A percentile compares a stretch with the other conserved stretches of the same genome.
Conservation (phyloP, 2,797 vertebrate genomes). For the Octomys mimax region DNA sequence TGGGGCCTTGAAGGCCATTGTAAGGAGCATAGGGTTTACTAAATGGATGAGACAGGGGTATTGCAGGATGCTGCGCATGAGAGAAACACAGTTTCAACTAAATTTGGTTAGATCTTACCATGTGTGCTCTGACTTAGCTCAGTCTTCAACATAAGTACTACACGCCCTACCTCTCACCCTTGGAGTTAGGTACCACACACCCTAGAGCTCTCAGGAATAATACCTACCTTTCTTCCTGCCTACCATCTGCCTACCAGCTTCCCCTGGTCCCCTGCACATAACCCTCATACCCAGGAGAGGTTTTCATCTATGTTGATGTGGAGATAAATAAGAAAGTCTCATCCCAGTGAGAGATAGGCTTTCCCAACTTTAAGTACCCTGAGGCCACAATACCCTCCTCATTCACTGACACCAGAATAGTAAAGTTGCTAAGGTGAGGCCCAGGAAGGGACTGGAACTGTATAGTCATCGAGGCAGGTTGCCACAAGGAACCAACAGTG, state of each 20-base stretch:
- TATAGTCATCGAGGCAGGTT: neutral
- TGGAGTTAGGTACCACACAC: neutral
- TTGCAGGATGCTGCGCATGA: neutral
- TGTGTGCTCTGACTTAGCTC: neutral
- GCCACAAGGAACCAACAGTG: neutral
- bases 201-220: neutral
- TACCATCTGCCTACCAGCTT: neutral
- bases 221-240: neutral
- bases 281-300: neutral
- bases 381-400: neutral
- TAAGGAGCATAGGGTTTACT: neutral
- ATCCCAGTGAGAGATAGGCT: neutral
- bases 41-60: neutral
- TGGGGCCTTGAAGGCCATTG: neutral
- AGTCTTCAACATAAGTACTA: neutral
- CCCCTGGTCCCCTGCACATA: neutral
- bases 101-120: neutral
- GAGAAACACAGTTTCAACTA: neutral
- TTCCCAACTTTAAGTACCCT: neutral
- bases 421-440: neutral
- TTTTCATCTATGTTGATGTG: neutral
- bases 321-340: neutral
- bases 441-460: neutral
- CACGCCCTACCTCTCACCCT: neutral
- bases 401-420: neutral